Conservation (phyloP, 2,888 invertebrate genomes). For the Leucophora obtusa region DNA sequence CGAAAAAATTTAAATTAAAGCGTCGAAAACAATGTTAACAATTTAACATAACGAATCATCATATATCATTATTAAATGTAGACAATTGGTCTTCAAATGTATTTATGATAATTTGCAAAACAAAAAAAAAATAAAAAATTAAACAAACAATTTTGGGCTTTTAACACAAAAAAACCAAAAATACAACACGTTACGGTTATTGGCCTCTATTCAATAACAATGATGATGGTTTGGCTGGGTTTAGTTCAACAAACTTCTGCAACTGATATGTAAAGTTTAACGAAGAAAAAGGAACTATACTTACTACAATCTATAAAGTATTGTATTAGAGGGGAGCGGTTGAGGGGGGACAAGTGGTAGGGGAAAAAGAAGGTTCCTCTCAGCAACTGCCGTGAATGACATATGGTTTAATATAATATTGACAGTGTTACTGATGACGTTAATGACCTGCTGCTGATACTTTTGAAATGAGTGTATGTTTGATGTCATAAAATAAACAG, state of each 20-base stretch:
- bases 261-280: constrained; percentile 42
- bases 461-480: constrained; percentile 30
- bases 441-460: constrained; percentile 46
- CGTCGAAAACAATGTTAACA: too few relatives aligned
- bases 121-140: not conserved
- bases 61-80: not conserved
- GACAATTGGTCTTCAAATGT: constrained; percentile 20
- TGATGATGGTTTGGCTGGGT: not conserved
- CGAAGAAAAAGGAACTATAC: constrained; percentile 17
- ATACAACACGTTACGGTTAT: constrained; percentile 44
- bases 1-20: too few relatives aligned
- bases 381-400: constrained; percentile 24
- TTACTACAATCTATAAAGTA: not conserved
- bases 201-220: constrained; percentile 41
- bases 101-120: constrained; percentile 14
- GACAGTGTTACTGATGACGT: constrained; percentile 17
- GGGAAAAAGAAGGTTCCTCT: not conserved
- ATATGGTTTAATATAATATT: constrained; percentile 32
- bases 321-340: not conserved
- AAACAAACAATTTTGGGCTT: not conserved
- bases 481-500: constrained; percentile 47
- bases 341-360: not conserved
- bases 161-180: constrained; percentile 9
- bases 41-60: too few relatives aligned
- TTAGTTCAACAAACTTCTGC: constrained; percentile 50